Percentiles rank a stretch among this genome's conserved stretches.
Evolutionary conservation across 1,140 invertebrate species (phyloP).

Genomic region (Cepaea nemoralis): DNA sequence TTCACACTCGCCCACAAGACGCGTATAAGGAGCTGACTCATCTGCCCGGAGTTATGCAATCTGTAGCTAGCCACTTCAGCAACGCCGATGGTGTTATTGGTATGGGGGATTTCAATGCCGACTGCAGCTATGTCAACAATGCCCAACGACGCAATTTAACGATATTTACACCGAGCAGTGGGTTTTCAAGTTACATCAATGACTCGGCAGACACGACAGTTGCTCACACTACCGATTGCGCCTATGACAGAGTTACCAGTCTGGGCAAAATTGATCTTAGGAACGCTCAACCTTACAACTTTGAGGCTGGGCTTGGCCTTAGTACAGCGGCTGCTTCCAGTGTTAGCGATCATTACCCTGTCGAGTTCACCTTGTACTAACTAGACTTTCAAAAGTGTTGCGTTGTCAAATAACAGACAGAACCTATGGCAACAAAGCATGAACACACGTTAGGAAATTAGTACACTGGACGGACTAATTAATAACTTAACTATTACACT

Average conservation of each 20-base stretch:
- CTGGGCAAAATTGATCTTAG: background rate
- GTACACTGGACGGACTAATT: no score
- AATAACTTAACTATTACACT: no score
- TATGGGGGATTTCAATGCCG: slow-evolving; percentile 41
- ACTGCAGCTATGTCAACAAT: slow-evolving; percentile 26
- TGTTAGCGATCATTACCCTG: slow-evolving; percentile 36
- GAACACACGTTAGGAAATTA: no score
- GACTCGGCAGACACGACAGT: slow-evolving; percentile 20
- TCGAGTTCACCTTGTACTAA: slow-evolving; percentile 23
- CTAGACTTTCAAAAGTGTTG: no score
- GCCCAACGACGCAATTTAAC: background rate
- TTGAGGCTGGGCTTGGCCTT: background rate
- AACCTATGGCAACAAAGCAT: no score
- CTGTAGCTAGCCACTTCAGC: background rate
- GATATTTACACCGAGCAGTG: background rate
- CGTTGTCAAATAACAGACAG: no score
- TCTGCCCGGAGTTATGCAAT: background rate
- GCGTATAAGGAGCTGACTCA: background rate
- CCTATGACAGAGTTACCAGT: slow-evolving; percentile 27
- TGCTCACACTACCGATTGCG: slow-evolving; percentile 2
- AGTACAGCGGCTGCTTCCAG: background rate
- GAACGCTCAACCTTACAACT: background rate
- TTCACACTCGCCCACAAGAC: slow-evolving; percentile 24
- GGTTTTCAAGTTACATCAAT: slow-evolving; percentile 1
- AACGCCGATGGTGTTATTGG: slow-evolving; percentile 17